Evolutionary conservation across 2,888 invertebrate genomes (phyloP).

Genomic region (Thereva unica): DNA sequence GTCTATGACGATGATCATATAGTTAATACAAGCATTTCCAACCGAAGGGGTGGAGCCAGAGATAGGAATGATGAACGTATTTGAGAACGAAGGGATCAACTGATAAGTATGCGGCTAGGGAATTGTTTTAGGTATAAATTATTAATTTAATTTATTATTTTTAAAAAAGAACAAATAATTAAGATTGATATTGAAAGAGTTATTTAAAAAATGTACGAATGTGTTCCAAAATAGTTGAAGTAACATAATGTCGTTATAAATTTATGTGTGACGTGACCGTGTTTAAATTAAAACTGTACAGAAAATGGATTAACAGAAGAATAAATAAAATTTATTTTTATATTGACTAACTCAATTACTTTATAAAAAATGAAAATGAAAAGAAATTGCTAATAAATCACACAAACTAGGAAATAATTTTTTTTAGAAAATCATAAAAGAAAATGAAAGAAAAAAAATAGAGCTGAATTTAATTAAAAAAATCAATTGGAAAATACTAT

Average conservation of each 20-base stretch:
- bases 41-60: constrained; percentile 4
- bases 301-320: not conserved
- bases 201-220: constrained; percentile 23
- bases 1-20: constrained; percentile 58
- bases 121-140: constrained; percentile 45
- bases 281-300: not conserved
- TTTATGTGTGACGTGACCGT: not conserved
- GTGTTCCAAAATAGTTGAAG: constrained; percentile 18
- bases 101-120: constrained; percentile 43
- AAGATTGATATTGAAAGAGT: constrained; percentile 28
- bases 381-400: constrained; percentile 1
- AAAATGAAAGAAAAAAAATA: constrained; percentile 4
- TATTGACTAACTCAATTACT: constrained; percentile 21
- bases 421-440: constrained; percentile 9
- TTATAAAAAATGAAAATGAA: constrained; percentile 9
- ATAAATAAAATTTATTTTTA: constrained; percentile 27
- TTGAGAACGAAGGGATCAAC: constrained; percentile 56
- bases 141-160: constrained; percentile 42
- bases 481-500: too few species aligned
- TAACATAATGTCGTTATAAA: constrained; percentile 10
- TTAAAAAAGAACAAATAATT: constrained; percentile 18
- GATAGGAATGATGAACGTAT: constrained; percentile 46
- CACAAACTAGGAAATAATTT: constrained; percentile 26
- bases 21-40: constrained; percentile 50
- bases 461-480: not conserved